Conservation (phyloP, 2,113 vertebrate species). For the Strigops habroptila region DNA sequence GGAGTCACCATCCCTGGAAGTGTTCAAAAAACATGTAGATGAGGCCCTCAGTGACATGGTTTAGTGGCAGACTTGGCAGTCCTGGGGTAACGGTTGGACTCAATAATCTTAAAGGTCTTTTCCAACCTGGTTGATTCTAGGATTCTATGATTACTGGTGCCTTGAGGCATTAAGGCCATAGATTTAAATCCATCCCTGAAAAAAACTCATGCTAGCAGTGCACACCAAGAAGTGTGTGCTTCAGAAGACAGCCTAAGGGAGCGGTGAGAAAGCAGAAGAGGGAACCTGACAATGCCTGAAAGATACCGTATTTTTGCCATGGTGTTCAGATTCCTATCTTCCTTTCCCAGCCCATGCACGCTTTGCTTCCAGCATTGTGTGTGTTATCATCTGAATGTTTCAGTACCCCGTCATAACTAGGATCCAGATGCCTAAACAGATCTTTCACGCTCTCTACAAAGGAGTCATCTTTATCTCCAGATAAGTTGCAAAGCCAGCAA, state of each 20-base stretch:
- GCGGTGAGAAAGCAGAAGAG: neutral
- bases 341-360: neutral
- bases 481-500: neutral
- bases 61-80: neutral
- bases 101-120: neutral
- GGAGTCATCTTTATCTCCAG: neutral
- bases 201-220: neutral
- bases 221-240: neutral
- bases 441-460: neutral
- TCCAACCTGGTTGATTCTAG: neutral
- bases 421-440: neutral
- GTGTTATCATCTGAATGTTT: neutral
- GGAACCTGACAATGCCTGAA: neutral
- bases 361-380: neutral
- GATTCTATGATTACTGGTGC: neutral
- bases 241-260: neutral
- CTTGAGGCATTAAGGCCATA: neutral
- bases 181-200: neutral
- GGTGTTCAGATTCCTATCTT: neutral
- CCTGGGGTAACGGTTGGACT: neutral
- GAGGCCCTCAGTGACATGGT: neutral
- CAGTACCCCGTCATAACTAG: neutral
- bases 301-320: neutral
- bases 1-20: neutral
- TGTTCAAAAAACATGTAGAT: neutral